These are phyloP conservation scores for Hirtodrosophila confusa DNA, from an alignment of 2,888 invertebrate species.

Conservation along the genomic window DNA sequence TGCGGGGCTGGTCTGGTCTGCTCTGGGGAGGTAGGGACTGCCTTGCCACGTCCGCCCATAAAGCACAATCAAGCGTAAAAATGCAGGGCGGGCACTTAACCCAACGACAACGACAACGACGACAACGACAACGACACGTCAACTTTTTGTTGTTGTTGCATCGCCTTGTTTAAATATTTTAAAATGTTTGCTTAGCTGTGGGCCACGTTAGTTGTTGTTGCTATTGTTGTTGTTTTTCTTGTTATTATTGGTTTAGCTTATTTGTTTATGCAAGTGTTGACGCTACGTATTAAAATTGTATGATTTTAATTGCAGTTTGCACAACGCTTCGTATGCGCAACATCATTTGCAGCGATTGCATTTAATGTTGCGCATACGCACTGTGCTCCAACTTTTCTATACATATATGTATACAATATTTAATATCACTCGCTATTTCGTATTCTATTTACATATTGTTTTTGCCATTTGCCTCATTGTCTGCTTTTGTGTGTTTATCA, in stretches of 20 bases:
- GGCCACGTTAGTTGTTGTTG: slow-evolving; percentile 20
- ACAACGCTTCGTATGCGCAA: slow-evolving; percentile 49
- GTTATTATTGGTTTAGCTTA: slow-evolving; percentile 47
- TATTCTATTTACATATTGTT: slow-evolving; percentile 41
- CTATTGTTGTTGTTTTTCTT: slow-evolving; percentile 15
- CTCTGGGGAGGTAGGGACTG: slow-evolving; percentile 1
- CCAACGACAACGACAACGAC: slow-evolving; percentile 41
- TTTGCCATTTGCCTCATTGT: slow-evolving; percentile 42
- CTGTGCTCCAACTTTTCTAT: slow-evolving; percentile 12
- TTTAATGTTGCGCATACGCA: slow-evolving; percentile 69
- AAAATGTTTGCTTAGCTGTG: slow-evolving; percentile 77
- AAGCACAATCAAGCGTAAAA: slow-evolving; percentile 79
- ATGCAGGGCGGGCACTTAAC: slow-evolving; percentile 74
- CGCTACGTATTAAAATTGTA: slow-evolving; percentile 76
- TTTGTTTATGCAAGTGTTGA: slow-evolving; percentile 76
- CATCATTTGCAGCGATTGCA: slow-evolving; percentile 59
- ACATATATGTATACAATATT: not conserved
- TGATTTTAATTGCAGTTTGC: slow-evolving; percentile 81
- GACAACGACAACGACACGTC: slow-evolving; percentile 52
- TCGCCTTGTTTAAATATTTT: slow-evolving; percentile 72
- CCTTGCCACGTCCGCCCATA: slow-evolving; percentile 61
- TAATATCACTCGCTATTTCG: not conserved
- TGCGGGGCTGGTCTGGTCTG: not conserved
- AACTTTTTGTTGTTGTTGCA: slow-evolving; percentile 54
- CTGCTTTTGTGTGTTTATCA: slow-evolving; percentile 26